phyloP scores from a whole-genome alignment of 2,113 vertebrate genomes.

The Crotalus viridis region DNA sequence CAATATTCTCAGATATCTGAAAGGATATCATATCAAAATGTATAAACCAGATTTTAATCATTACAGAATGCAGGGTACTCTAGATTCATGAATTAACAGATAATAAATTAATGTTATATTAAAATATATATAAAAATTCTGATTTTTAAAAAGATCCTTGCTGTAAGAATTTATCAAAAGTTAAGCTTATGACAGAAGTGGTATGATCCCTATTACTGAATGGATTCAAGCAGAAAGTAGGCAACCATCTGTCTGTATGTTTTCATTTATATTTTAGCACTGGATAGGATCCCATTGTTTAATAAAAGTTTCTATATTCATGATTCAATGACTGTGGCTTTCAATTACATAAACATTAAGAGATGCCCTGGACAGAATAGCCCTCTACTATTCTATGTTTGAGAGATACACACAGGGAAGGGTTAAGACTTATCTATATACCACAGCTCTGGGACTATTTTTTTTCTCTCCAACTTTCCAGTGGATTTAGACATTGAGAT shows the following conservation, averaged over 20 bases:
- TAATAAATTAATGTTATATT: background rate
- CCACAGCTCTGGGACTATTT: background rate
- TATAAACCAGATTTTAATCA: background rate
- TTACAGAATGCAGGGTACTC: background rate
- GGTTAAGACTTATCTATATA: background rate
- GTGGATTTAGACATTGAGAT: background rate
- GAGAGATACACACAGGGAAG: background rate
- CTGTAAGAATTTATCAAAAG: background rate
- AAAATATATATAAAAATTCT: background rate
- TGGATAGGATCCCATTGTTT: background rate
- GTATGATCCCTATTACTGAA: background rate
- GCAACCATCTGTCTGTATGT: background rate
- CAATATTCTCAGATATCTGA: background rate
- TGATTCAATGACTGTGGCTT: background rate
- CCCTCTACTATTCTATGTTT: background rate
- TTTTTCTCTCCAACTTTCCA: background rate
- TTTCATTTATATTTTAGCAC: background rate
- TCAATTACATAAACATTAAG: background rate
- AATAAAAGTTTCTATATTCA: background rate
- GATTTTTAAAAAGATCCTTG: background rate
- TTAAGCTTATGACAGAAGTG: background rate
- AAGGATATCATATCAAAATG: background rate
- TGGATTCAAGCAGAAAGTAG: background rate
- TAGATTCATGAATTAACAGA: background rate
- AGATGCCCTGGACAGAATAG: background rate